Percentiles rank a stretch among this genome's conserved stretches.
phyloP scores from a whole-genome alignment of 2,888 invertebrate genomes.

The Ligdia adustata region DNA sequence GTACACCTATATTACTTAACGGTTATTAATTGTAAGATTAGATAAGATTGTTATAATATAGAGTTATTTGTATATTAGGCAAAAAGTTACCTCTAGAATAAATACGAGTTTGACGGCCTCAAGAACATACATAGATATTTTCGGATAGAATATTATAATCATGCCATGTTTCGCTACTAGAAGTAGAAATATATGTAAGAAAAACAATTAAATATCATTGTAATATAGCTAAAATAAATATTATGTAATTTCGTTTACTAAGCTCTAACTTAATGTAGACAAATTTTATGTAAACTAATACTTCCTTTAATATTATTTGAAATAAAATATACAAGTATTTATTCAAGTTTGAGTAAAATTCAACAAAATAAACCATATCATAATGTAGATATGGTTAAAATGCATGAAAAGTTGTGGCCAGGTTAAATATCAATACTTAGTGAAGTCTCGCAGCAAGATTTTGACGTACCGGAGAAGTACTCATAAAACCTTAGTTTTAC shows the following conservation, averaged over 20 bases:
- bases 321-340: not conserved
- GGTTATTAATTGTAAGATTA: conserved; percentile 9
- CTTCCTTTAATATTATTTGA: conserved; percentile 14
- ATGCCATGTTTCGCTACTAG: conserved; percentile 35
- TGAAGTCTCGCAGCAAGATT: too few species aligned
- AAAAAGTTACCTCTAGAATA: conserved; percentile 35
- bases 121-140: conserved; percentile 67
- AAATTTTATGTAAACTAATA: conserved; percentile 1
- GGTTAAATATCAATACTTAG: too few species aligned
- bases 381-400: conserved; percentile 10
- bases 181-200: conserved; percentile 7
- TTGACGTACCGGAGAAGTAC: too few species aligned
- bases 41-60: conserved; percentile 2
- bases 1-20: conserved; percentile 21
- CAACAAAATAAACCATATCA: conserved; percentile 37
- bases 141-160: conserved; percentile 70
- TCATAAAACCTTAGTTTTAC: too few species aligned
- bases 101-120: conserved; percentile 53
- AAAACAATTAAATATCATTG: too few species aligned
- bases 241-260: too few species aligned
- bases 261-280: too few species aligned
- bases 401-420: too few species aligned
- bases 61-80: conserved; percentile 17
- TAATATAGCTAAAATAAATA: too few species aligned
- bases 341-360: conserved; percentile 26